Evolutionary conservation across 2,797 vertebrate genomes (phyloP).

Genomic region (Hypotaenidia philippensis): DNA sequence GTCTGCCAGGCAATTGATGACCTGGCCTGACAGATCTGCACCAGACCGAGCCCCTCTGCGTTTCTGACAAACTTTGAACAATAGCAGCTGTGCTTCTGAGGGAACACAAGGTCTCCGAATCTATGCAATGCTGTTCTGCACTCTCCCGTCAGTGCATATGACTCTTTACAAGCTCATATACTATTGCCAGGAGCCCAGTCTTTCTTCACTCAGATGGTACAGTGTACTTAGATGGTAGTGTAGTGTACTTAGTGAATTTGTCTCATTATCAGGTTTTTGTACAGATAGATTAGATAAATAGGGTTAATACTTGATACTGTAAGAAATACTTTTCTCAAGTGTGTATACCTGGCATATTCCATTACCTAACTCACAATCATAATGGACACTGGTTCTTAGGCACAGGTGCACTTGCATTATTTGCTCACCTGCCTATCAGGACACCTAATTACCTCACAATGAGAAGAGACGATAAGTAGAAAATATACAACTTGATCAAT

Average conservation of each 20-base stretch:
- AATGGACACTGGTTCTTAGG: background rate
- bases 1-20: background rate
- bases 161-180: background rate
- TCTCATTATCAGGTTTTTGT: background rate
- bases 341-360: background rate
- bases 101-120: background rate
- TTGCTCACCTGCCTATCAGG: background rate
- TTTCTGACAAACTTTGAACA: background rate
- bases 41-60: background rate
- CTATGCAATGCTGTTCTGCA: background rate
- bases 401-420: fast-evolving
- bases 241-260: background rate
- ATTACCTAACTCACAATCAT: background rate
- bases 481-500: background rate
- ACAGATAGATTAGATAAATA: background rate
- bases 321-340: background rate
- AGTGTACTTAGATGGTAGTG: background rate
- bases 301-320: background rate
- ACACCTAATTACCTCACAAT: background rate
- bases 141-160: fast-evolving
- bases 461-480: background rate
- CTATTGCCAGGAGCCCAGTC: background rate
- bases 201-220: background rate
- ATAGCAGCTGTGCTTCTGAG: background rate
- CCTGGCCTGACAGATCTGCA: background rate